These are phyloP conservation scores for Coptotermes formosanus DNA, from an alignment of 1,140 invertebrate genomes.

Conservation along the genomic window DNA sequence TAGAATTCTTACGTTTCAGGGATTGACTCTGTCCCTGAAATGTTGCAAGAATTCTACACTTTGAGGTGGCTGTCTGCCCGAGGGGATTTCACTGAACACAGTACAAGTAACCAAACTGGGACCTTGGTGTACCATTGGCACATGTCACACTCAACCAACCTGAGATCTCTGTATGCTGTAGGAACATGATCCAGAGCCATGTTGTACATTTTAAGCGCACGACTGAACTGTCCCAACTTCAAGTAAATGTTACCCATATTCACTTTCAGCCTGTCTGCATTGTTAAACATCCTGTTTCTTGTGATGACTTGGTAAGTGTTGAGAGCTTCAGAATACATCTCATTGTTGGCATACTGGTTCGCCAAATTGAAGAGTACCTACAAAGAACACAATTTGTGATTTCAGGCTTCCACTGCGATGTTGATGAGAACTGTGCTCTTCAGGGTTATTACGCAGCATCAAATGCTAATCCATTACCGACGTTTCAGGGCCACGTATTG, in stretches of 20 bases:
- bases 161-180: conserved; percentile 85
- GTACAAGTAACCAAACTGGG: background rate
- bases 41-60: too few relatives aligned
- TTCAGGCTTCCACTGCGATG: too few relatives aligned
- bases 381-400: conserved; percentile 36
- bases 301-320: conserved; percentile 91
- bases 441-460: too few relatives aligned
- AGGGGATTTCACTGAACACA: too few relatives aligned
- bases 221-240: conserved; percentile 88
- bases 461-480: too few relatives aligned
- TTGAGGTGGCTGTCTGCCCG: too few relatives aligned
- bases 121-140: background rate
- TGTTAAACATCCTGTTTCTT: conserved; percentile 82
- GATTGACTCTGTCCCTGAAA: too few relatives aligned
- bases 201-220: conserved; percentile 96
- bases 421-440: too few relatives aligned
- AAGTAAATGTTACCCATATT: conserved; percentile 99
- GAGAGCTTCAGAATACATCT: conserved; percentile 93
- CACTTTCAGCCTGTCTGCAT: conserved; percentile 87
- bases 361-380: conserved; percentile 93
- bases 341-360: conserved; percentile 88
- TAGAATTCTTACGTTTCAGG: too few relatives aligned
- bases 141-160: conserved; percentile 52
- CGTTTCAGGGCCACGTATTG: too few relatives aligned
- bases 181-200: conserved; percentile 97